Evolutionary conservation across 2,888 invertebrate species (phyloP), one percentile per base, ranked within the genome.

Genomic region (Erpobdella octoculata): DNA sequence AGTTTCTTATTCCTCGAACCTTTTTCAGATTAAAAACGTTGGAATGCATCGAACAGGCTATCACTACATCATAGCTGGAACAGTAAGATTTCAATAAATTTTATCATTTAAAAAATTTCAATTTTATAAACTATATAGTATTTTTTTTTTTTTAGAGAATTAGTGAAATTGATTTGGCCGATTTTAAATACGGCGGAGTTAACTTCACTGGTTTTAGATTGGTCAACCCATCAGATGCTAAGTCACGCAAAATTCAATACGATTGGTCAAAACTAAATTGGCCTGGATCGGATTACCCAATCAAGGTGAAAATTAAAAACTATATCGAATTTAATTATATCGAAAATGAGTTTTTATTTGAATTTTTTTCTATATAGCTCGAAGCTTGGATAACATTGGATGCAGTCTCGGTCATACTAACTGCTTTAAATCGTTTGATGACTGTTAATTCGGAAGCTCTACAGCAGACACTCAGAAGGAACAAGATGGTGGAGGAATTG

Each of bases 181-280:
- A 92, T 83, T 95, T 95, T 83, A 91, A 91, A 82, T 92, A 93
- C 83, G 91, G 93, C 12, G 94, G 94, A 41, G 93, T 94, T 35
- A 95, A 95, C 83, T 92, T 96, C 77, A 94, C 95, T 1, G 92
- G 93, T 5, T 89, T 95, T 80, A 88, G 93, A 77, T 85, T 96
- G 77, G 89, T 95, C 59, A 91, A 94, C 83, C 91, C 91, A 35
- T 88, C 89, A n/a, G 21, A 37, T 18, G 33, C 38, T 4, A 25
- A 28, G 3, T 61, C 69, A 31, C 48, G 66, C 37, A 25, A 36
- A 5, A 59, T 70, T 86, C 88, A 93, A 81, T 89, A 90, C 80
- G 89, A 89, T 78, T 92, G 94, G 90, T 21, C 41, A 0, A 53
- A 53, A 53, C 28, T 62, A 8, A 62, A 28, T 28, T 48, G 67